Evolutionary conservation across 2,113 vertebrate species (phyloP), one percentile per base, ranked within the genome.

Genomic region (Oxyura jamaicensis): DNA sequence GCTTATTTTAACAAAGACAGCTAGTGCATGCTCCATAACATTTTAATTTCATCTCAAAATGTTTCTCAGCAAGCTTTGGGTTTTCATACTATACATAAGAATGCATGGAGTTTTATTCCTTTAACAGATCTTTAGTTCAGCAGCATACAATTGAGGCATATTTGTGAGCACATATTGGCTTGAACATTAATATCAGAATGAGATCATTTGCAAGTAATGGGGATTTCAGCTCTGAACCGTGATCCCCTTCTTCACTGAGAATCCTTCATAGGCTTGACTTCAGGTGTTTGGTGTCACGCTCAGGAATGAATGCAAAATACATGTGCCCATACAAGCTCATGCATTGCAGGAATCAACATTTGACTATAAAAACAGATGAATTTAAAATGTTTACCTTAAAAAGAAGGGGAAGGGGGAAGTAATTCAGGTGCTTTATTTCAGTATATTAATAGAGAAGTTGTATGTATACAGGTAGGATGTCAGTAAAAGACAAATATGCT

Each of bases 401-500:
- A 26, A 62, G 42, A 56, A 42, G 23, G 23, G 23, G 83, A 65
- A 16, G 12, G 5, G 17, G 68, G 71, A 66, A 1, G 1, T 63
- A 85, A 83, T 56, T 72, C 66, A 96, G 52, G 69, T 50, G 15
- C 17, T 25, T 29, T 42, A 29, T 79, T 82, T 14, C 11, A 95
- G 28, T 91, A 77, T 79, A 62, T 31, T 53, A 88, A 83, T 74
- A 71, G 53, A 94, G 56, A 71, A 44, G 48, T 93, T 8, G 6
- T 21, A 56, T 22, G 29, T 44, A 13, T 75, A 82, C 28, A 96
- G 86, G 80, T 91, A 76, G 28, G 28, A 35, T 96, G 91, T 71
- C 90, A 95, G 53, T 21, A 56, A 85, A 97, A 91, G 83, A 97
- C n/a, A 94, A 95, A 95, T 86, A 89, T 74, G 79, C 11, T 88